Evolutionary conservation across 2,888 invertebrate species (phyloP), one percentile per base, ranked within the genome.

Genomic region (Drosophila conformis): DNA sequence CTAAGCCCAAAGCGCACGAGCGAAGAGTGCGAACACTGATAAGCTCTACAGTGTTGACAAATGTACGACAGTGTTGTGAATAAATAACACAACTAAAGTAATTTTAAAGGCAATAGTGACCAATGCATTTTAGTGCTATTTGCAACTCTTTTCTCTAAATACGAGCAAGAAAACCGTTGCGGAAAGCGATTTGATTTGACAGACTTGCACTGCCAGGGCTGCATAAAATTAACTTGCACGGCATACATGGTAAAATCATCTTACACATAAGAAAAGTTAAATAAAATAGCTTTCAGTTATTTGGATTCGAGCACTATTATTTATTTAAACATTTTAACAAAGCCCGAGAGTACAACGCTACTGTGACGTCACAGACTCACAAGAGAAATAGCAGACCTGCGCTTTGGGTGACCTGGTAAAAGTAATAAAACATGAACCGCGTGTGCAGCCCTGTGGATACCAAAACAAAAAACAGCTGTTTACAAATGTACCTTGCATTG

Each of bases 391-490:
- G 13, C 40, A 52, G 59, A n/a, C 38, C 6, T 60, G 53, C 42
- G 49, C 48, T 49, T 1, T 35, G 42, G 33, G 33, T 49, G 25
- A 76, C 58, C 77, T 72, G 49, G 4, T 46, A 56, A 2, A 11
- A 36, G 15, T 25, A 6, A 13, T 31, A 18, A 35, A 15, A n/a
- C 35, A 13, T 33, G 8, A 7, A 10, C 11, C 13, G 53, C 2
- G 31, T 49, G 15, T 70, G 77, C 71, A 78, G 67, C 78, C 78
- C 78, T 78, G 62, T 21, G 21, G 27, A 49, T 25, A 76, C 60
- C 80, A 78, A 76, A 78, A 78, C 78, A 78, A 78, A 60, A 62
- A 40, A 46, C 78, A 78, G 78, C 78, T 78, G 78, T 68, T 71
- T 38, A 8, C 3, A 4, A 56, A 57, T 56, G 29, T 40, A 31